These are phyloP conservation scores for Rhincodon typus DNA, from an alignment of 2,797 vertebrate species.

Conservation along the genomic window DNA sequence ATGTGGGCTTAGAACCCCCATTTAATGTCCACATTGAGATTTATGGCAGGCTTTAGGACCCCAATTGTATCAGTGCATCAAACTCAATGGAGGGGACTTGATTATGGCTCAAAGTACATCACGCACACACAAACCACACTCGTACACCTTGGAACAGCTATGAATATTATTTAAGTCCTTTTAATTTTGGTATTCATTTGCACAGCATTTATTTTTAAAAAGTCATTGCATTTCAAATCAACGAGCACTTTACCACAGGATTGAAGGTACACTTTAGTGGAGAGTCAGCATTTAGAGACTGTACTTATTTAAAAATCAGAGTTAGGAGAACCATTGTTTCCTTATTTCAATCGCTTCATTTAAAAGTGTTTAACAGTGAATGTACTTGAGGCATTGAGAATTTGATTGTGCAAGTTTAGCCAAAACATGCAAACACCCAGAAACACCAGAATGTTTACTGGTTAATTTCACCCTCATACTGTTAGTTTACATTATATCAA, in stretches of 20 bases:
- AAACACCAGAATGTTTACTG: neutral
- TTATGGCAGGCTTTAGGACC: too few species aligned
- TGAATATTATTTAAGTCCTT: neutral
- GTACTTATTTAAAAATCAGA: neutral
- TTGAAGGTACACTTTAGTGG: neutral
- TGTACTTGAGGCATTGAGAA: neutral
- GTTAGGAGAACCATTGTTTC: neutral
- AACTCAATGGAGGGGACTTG: neutral
- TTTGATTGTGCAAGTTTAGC: neutral
- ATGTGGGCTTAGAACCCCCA: neutral
- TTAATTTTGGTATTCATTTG: neutral
- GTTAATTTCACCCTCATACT: neutral
- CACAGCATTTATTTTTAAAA: neutral
- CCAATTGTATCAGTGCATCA: too few species aligned
- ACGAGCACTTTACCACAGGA: neutral
- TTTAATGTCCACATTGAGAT: neutral
- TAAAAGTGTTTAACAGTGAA: neutral
- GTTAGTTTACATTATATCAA: neutral
- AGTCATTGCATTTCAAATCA: neutral
- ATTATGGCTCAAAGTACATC: neutral
- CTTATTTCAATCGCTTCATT: neutral
- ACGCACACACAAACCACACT: neutral
- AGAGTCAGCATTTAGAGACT: neutral
- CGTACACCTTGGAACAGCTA: too few species aligned
- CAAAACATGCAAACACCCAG: neutral